phyloP scores from a whole-genome alignment of 2,113 vertebrate genomes.

The Sitta europaea region DNA sequence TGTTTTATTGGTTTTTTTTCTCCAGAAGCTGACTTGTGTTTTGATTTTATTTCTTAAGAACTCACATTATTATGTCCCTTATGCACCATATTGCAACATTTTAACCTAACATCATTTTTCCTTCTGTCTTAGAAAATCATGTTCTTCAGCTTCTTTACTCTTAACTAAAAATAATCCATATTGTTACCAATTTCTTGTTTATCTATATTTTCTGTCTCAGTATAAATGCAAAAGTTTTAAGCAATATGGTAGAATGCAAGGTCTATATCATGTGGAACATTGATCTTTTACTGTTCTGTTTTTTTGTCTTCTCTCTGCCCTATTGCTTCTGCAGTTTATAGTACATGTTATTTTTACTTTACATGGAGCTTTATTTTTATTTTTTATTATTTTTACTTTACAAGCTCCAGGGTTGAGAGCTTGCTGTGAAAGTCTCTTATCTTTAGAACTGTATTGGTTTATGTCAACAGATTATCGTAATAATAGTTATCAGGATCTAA shows the following conservation, averaged over 20 bases:
- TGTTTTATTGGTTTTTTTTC: not conserved
- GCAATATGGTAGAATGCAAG: not conserved
- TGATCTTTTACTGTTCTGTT: not conserved
- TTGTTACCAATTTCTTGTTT: not conserved
- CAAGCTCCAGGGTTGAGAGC: not conserved
- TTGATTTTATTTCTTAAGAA: not conserved
- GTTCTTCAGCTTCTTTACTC: not conserved
- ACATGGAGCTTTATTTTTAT: no score
- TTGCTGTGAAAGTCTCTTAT: not conserved
- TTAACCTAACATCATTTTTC: not conserved
- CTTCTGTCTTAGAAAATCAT: not conserved
- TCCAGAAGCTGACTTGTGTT: not conserved
- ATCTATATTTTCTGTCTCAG: not conserved
- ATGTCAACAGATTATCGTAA: not conserved
- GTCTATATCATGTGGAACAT: not conserved
- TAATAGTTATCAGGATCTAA: not conserved
- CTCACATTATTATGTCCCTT: not conserved
- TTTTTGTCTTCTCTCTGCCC: not conserved
- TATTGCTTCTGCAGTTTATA: not conserved
- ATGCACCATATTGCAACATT: not conserved
- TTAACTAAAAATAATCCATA: not conserved
- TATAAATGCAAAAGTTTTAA: not conserved
- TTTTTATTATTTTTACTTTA: no score
- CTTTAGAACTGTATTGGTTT: not conserved
- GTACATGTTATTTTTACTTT: not conserved